These are phyloP conservation scores for Blastobasis lacticolella DNA, from an alignment of 2,888 invertebrate genomes.

Conservation along the genomic window DNA sequence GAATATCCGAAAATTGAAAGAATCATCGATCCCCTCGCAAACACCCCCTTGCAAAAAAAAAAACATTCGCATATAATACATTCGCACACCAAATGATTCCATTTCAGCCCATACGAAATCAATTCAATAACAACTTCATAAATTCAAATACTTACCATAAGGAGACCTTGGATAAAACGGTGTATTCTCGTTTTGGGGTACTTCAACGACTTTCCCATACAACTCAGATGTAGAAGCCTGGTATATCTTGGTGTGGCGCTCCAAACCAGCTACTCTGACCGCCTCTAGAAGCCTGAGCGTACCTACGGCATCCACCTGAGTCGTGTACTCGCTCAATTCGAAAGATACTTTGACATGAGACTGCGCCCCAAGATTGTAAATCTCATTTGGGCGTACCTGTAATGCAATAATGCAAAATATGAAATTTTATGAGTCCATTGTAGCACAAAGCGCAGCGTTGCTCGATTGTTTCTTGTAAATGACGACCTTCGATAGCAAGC, in stretches of 20 bases:
- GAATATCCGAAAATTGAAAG: too few species aligned
- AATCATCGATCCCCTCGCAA: too few species aligned
- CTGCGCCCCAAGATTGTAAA: conserved; percentile 98
- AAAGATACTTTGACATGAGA: conserved; percentile 99
- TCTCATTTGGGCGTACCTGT: conserved; percentile 86
- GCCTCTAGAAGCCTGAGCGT: conserved; percentile 93
- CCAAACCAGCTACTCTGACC: conserved; percentile 89
- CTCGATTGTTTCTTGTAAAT: too few species aligned
- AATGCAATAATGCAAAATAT: too few species aligned
- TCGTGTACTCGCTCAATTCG: conserved; percentile 98
- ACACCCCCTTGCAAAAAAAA: too few species aligned
- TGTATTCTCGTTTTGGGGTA: conserved; percentile 94
- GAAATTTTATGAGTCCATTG: too few species aligned
- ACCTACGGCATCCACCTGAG: conserved; percentile 97
- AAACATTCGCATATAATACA: too few species aligned
- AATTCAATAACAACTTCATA: too few species aligned
- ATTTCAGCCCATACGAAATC: too few species aligned
- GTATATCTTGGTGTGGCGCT: conserved; percentile 88
- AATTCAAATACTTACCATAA: conserved; percentile 80
- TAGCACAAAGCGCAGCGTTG: too few species aligned
- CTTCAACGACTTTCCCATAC: conserved; percentile 93
- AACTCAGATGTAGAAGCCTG: conserved; percentile 97
- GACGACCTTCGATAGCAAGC: too few species aligned
- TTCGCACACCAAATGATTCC: too few species aligned
- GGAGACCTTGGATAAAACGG: conserved; percentile 98